Conservation (phyloP, 2,888 invertebrate species). For the Cephonodes hylas region DNA sequence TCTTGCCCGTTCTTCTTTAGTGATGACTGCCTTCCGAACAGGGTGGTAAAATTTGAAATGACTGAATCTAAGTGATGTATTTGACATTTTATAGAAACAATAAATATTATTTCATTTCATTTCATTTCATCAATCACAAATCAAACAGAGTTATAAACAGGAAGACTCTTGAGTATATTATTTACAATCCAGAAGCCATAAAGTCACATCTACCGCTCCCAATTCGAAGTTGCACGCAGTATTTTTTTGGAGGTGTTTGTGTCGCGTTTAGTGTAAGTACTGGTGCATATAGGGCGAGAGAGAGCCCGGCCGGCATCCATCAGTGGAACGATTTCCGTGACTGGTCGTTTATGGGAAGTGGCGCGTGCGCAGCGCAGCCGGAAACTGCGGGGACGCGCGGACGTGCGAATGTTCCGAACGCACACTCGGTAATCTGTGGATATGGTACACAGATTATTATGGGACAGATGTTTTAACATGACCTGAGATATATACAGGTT, state of each 20-base stretch:
- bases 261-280: neutral
- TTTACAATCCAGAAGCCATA: neutral
- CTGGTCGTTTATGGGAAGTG: slow-evolving; percentile 37
- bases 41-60: no score
- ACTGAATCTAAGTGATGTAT: no score
- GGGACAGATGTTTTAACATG: no score
- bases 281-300: slow-evolving; percentile 22
- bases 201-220: neutral
- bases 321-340: slow-evolving; percentile 38
- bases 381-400: slow-evolving; percentile 24
- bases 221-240: neutral
- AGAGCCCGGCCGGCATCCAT: slow-evolving; percentile 19
- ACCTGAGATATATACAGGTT: no score
- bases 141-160: no score
- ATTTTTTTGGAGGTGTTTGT: neutral
- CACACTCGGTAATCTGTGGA: slow-evolving; percentile 17
- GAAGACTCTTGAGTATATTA: no score
- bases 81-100: no score
- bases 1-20: no score
- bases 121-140: no score
- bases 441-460: slow-evolving; percentile 17
- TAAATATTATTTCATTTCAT: no score
- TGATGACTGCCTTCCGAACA: no score
- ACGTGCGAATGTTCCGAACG: slow-evolving; percentile 28
- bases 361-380: slow-evolving; percentile 34